Conservation (phyloP, 2,888 invertebrate species). For the Allygus modestus region DNA sequence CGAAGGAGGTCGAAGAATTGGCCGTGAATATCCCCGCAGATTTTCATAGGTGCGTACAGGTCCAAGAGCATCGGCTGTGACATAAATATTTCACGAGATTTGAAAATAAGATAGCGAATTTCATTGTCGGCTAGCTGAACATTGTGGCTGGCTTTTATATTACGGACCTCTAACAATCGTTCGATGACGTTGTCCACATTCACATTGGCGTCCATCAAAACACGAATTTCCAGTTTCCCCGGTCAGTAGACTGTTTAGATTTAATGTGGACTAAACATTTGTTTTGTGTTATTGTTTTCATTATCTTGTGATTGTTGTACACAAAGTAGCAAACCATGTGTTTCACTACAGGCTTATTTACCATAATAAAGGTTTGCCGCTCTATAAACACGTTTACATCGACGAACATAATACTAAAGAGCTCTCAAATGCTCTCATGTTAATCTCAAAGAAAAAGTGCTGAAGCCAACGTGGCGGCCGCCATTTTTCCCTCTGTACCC, state of each 20-base stretch:
- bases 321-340: no score
- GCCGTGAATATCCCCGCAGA: conserved; percentile 66
- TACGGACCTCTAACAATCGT: conserved; percentile 77
- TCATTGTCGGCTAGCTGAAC: conserved; percentile 62
- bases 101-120: conserved; percentile 63
- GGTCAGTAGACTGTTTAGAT: background rate
- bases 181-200: conserved; percentile 63
- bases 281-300: background rate
- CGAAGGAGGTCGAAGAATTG: conserved; percentile 64
- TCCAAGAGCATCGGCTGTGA: conserved; percentile 64
- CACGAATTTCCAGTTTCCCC: background rate
- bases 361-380: no score
- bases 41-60: conserved; percentile 63
- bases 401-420: no score
- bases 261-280: background rate
- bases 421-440: no score
- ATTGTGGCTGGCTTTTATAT: conserved; percentile 43
- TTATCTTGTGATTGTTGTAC: background rate
- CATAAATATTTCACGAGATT: conserved; percentile 63
- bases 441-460: no score
- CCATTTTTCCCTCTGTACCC: no score
- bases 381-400: no score
- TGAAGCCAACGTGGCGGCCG: no score
- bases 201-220: background rate
- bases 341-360: no score